phyloP scores from a whole-genome alignment of 2,888 invertebrate genomes.

The Lochmaea crataegi region DNA sequence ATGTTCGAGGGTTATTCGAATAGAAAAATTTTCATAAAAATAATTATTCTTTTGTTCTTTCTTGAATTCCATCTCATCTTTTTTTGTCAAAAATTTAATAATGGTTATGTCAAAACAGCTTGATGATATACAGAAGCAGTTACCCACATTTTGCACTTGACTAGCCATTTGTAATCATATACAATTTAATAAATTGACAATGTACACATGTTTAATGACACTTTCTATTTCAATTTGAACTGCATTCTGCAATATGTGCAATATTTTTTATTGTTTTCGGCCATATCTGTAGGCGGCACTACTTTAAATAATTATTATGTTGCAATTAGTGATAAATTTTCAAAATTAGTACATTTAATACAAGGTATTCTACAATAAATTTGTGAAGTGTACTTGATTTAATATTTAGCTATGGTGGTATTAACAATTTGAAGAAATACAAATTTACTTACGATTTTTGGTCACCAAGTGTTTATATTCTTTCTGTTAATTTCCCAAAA shows the following conservation, averaged over 20 bases:
- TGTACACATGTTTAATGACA: conserved; percentile 1
- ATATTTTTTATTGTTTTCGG: conserved; percentile 13
- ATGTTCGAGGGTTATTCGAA: too few species aligned
- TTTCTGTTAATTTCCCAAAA: too few species aligned
- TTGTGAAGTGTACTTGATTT: too few species aligned
- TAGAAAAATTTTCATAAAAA: too few species aligned
- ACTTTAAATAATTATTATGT: conserved; percentile 1
- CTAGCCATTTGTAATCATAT: neutral
- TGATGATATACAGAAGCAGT: neutral
- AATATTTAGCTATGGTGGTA: too few species aligned
- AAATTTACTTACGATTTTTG: too few species aligned
- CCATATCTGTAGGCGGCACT: conserved; percentile 4
- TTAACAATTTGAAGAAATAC: too few species aligned
- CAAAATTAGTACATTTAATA: neutral
- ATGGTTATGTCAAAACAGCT: neutral
- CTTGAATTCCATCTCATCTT: neutral
- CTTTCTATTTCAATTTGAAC: conserved; percentile 8
- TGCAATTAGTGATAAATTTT: neutral
- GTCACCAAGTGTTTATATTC: too few species aligned
- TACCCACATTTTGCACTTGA: neutral
- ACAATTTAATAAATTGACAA: conserved; percentile 12
- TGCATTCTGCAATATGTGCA: conserved; percentile 10
- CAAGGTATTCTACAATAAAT: neutral
- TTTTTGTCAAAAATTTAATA: neutral
- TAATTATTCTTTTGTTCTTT: too few species aligned